A percentile compares a stretch with the other conserved stretches of the same genome.
These are phyloP conservation scores for Gymnocephalus cernua DNA, from an alignment of 2,113 vertebrate species.

Conservation along the genomic window DNA sequence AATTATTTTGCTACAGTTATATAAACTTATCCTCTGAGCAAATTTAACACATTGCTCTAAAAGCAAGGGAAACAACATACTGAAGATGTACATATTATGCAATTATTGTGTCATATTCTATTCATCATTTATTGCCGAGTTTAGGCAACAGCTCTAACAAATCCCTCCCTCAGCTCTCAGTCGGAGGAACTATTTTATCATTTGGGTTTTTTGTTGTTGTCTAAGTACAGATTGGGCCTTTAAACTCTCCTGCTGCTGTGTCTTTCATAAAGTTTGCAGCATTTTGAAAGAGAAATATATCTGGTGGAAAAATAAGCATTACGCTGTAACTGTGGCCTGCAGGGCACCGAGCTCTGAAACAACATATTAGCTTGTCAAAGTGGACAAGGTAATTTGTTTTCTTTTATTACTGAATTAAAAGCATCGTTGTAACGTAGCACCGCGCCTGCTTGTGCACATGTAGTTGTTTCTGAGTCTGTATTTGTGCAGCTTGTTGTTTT, in stretches of 20 bases:
- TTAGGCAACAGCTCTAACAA: constrained; percentile 17
- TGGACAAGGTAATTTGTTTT: constrained; percentile 72
- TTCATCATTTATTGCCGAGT: constrained; percentile 26
- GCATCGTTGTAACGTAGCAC: constrained; percentile 12
- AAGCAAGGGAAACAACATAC: constrained; percentile 35
- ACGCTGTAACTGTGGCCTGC: constrained; percentile 33
- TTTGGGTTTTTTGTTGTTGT: constrained; percentile 24
- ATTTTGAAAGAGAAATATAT: constrained; percentile 50
- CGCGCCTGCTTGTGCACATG: neutral
- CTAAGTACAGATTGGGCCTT: constrained; percentile 50
- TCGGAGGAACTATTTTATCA: constrained; percentile 33
- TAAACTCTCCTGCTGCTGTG: constrained; percentile 32
- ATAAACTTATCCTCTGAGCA: constrained; percentile 15
- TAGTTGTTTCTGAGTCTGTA: neutral
- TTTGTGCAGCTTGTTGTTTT: neutral
- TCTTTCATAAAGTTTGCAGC: constrained; percentile 38
- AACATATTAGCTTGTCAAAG: constrained; percentile 73
- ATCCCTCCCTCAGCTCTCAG: constrained; percentile 29
- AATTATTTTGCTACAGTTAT: neutral
- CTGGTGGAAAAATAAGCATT: constrained; percentile 34
- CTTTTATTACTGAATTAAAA: constrained; percentile 68
- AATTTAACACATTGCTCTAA: constrained; percentile 25
- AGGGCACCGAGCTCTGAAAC: constrained; percentile 58
- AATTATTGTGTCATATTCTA: constrained; percentile 9
- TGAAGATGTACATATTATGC: constrained; percentile 18